phyloP scores from a whole-genome alignment of 2,888 invertebrate genomes.

The Holacanthella duospinosa region DNA sequence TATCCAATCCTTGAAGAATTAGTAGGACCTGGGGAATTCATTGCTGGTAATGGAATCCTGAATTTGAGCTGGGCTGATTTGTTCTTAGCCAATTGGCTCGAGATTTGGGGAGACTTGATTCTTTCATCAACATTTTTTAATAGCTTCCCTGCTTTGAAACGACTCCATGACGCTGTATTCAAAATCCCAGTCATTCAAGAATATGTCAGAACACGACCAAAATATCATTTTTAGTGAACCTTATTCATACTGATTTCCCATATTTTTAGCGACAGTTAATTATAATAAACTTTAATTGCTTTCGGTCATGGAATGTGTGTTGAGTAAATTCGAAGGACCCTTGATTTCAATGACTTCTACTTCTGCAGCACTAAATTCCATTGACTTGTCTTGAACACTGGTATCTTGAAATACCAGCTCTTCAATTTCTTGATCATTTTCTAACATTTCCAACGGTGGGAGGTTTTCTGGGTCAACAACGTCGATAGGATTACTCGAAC shows the following conservation, averaged over 20 bases:
- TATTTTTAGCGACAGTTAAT: background rate
- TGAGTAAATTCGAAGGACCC: background rate
- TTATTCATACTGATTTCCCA: background rate
- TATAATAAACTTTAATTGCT: background rate
- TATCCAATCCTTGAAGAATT: background rate
- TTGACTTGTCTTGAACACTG: no score
- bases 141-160: constrained; percentile 2
- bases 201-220: background rate
- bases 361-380: no score
- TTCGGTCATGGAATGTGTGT: background rate
- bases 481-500: background rate
- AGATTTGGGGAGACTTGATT: constrained; percentile 7
- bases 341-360: background rate
- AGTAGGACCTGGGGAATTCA: background rate
- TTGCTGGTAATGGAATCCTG: background rate
- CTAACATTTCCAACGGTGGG: background rate
- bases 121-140: background rate
- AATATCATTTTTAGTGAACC: background rate
- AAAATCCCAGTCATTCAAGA: background rate
- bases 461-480: background rate
- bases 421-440: background rate
- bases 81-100: constrained; percentile 6
- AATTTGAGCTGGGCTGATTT: constrained; percentile 13
- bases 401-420: no score
- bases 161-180: background rate